Evolutionary conservation across 2,797 vertebrate genomes (phyloP).

Genomic region (Tragelaphus eurycerus): DNA sequence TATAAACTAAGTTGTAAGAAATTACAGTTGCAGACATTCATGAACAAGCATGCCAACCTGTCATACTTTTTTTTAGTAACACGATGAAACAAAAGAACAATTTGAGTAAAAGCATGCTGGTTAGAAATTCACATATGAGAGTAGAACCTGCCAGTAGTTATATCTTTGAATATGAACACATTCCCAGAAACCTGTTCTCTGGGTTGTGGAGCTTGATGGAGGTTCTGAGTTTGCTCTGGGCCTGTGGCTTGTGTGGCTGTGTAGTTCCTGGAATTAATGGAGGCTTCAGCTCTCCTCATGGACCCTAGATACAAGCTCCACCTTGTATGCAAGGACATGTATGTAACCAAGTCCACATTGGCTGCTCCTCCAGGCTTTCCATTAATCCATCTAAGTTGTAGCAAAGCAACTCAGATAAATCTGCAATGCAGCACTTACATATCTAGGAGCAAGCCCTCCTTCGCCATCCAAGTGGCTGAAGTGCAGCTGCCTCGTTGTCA

Average conservation of each 20-base stretch:
- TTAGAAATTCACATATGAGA: slow-evolving; percentile 56
- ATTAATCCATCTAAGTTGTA: neutral
- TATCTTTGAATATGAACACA: slow-evolving; percentile 43
- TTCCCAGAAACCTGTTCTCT: slow-evolving; percentile 14
- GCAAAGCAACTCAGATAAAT: rapidly evolving
- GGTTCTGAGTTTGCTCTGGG: neutral
- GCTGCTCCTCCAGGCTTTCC: neutral
- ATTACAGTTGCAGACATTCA: slow-evolving; percentile 55
- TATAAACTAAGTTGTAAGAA: slow-evolving; percentile 20
- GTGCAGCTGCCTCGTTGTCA: neutral
- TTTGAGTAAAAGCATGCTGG: slow-evolving; percentile 52
- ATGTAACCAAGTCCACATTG: rapidly evolving
- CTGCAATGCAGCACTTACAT: neutral
- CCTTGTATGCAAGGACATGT: neutral
- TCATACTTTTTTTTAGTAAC: slow-evolving; percentile 62
- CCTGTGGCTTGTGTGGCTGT: neutral
- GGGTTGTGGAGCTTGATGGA: neutral
- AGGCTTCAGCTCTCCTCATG: rapidly evolving
- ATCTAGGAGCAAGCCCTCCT: neutral
- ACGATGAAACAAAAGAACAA: slow-evolving; percentile 63
- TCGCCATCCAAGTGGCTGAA: rapidly evolving
- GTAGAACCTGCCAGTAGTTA: slow-evolving; percentile 50
- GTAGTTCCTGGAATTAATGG: neutral
- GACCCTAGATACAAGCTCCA: neutral
- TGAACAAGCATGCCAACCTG: slow-evolving; percentile 65